Conservation (phyloP, 2,888 invertebrate genomes). For the Ametastegia equiseti region DNA sequence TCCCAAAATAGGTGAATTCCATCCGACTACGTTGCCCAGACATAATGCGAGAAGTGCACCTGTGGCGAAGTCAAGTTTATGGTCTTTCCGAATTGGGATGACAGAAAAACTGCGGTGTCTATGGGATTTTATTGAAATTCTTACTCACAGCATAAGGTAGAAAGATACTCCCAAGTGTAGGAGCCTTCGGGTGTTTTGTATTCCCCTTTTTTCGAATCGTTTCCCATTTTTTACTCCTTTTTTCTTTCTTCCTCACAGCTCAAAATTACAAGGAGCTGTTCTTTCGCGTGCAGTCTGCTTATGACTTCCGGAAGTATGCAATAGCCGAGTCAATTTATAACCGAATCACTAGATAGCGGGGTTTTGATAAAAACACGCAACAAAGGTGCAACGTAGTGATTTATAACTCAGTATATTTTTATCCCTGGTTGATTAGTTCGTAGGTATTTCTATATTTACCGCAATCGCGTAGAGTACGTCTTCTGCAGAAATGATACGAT, state of each 20-base stretch:
- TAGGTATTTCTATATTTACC: not conserved
- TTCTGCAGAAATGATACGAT: not conserved
- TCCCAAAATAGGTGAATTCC: constrained; percentile 63
- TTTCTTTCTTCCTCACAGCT: not conserved
- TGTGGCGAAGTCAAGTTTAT: not conserved
- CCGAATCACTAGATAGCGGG: not conserved
- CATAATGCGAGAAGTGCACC: constrained; percentile 48
- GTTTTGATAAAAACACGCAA: not conserved
- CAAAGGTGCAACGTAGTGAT: not conserved
- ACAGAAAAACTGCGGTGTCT: not conserved
- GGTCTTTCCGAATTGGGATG: not conserved
- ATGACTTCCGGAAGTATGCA: not conserved
- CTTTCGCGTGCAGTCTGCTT: not conserved
- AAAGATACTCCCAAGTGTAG: constrained; percentile 63
- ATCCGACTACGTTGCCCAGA: constrained; percentile 61
- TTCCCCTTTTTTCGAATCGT: constrained; percentile 56
- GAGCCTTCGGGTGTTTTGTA: constrained; percentile 62
- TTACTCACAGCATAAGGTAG: constrained; percentile 60
- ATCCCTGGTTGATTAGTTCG: not conserved
- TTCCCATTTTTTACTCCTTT: constrained; percentile 50
- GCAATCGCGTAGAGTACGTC: not conserved
- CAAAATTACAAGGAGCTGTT: not conserved
- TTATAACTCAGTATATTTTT: not conserved
- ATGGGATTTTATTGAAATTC: not conserved
- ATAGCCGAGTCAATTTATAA: not conserved